These are phyloP conservation scores for Melolontha melolontha DNA, from an alignment of 2,888 invertebrate species.

Conservation along the genomic window DNA sequence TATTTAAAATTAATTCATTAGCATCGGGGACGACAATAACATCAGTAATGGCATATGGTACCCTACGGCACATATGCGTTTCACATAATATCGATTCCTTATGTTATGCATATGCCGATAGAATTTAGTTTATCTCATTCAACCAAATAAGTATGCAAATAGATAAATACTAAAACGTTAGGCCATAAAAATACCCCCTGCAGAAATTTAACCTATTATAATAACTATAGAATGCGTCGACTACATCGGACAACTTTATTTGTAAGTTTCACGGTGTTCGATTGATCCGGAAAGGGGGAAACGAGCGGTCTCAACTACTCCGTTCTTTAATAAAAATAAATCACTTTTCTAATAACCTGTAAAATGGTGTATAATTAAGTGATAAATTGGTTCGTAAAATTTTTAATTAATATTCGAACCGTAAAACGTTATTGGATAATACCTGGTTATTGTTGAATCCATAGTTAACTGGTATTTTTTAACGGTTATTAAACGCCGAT, in stretches of 20 bases:
- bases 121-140: background rate
- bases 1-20: too few species aligned
- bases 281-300: background rate
- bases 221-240: background rate
- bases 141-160: constrained; percentile 8
- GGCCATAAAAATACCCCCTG: constrained; percentile 47
- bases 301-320: background rate
- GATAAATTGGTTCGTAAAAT: background rate
- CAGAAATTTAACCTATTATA: constrained; percentile 31
- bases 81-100: background rate
- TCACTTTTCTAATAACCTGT: constrained; percentile 17
- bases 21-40: too few species aligned
- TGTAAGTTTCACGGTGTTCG: background rate
- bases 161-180: constrained; percentile 16
- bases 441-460: too few species aligned
- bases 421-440: too few species aligned
- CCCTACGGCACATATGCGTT: background rate
- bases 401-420: background rate
- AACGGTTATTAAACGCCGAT: too few species aligned
- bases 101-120: background rate
- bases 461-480: too few species aligned
- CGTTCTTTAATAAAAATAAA: constrained; percentile 8
- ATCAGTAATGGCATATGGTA: background rate
- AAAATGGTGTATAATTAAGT: constrained; percentile 6
- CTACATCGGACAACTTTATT: background rate